Base-by-base conservation (phyloP, 2,113 vertebrate genomes). In the Eudyptes chrysolophus region DNA sequence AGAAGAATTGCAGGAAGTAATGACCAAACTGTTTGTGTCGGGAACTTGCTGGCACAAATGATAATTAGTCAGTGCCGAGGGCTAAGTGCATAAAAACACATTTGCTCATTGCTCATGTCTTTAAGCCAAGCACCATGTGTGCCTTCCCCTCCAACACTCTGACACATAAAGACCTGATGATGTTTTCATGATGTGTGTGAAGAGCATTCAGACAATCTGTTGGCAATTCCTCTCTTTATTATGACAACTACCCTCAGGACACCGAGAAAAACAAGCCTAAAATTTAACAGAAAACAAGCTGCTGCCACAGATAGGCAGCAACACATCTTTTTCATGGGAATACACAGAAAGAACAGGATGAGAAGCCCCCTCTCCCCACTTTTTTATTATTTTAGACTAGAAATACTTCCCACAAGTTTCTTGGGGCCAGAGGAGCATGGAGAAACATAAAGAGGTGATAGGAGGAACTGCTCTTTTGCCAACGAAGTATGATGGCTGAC, bases 101-200 rank as follows among this genome's bases (percentile, higher is more conserved):
- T 95, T 85, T 94, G 54, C 70, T 95, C 87, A 83, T 80, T 93
- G 95, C 74, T 89, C 74, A 29, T 64, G 65, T 72, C 94, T 96
- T 94, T 52, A 89, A 93, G 90, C 42, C 87, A 83, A 92, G 84
- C 75, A 97, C 81, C 71, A 91, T 83, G 96, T 89, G 93, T 79
- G 94, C 62, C 75, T 97, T 94, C 65, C 89, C 27, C 62, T 94
- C 61, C 75, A 58, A 92, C 74, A 82, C 57, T 38, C 57, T 65
- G 92, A 93, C 96, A 94, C 77, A 93, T 82, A 93, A 97, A 95
- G 94, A 93, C 87, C 75, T 93, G 93, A 84, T 80, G 94, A 95
- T 91, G 84, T 95, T 96, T 96, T 96, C 94, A 94, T 89, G 89
- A 89, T 94, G 95, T 83, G 76, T 87, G 84, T 46, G n/a, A 96